These are phyloP conservation scores for Hypercompe scribonia DNA, from an alignment of 2,888 invertebrate genomes.

Conservation along the genomic window DNA sequence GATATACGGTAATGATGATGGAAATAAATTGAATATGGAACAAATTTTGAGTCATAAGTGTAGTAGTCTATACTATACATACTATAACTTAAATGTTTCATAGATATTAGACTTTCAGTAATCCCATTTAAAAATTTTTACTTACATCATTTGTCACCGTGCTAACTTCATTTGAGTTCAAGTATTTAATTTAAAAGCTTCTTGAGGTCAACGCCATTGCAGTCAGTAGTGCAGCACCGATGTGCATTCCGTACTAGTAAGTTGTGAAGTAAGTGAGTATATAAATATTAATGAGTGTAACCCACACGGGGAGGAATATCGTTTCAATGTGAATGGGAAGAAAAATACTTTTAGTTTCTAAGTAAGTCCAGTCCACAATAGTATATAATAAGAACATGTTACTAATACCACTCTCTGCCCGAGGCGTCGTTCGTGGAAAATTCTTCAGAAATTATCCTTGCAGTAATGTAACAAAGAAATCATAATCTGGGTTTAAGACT, in stretches of 20 bases:
- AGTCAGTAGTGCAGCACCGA: conserved; percentile 1
- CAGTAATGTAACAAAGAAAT: background rate
- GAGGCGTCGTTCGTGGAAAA: background rate
- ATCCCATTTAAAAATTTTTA: too few species aligned
- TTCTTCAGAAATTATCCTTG: background rate
- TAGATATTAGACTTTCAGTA: too few species aligned
- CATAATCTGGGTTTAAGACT: background rate
- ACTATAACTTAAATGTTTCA: too few species aligned
- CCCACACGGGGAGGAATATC: background rate
- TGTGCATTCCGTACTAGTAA: conserved; percentile 1
- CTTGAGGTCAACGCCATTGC: background rate
- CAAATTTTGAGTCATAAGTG: too few species aligned
- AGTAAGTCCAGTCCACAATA: background rate
- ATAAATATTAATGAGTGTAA: conserved; percentile 26
- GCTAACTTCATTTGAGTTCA: background rate
- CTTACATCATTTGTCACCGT: background rate
- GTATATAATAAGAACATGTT: background rate
- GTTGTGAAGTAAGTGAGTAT: conserved; percentile 8
- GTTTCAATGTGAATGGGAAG: background rate
- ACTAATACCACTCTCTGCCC: background rate
- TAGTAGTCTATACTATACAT: too few species aligned
- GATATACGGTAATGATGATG: too few species aligned
- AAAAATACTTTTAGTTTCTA: background rate
- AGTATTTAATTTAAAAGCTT: background rate
- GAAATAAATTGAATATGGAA: too few species aligned